phyloP scores from a whole-genome alignment of 2,888 invertebrate genomes.

The Drosophila gaucha region DNA sequence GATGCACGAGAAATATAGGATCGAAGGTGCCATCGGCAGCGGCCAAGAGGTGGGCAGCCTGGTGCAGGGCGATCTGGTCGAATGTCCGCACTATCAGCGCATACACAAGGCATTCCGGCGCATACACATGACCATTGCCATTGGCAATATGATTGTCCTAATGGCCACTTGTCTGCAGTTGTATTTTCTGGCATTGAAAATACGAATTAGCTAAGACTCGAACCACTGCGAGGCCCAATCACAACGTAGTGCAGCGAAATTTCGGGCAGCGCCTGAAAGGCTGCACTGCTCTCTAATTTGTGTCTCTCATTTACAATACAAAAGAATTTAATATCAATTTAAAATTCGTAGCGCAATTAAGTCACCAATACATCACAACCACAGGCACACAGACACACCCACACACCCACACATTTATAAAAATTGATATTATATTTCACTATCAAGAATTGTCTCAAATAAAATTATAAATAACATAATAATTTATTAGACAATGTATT shows the following conservation, averaged over 20 bases:
- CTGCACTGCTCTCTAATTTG: constrained; percentile 39
- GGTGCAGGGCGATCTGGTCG: constrained; percentile 89
- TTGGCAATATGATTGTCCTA: constrained; percentile 91
- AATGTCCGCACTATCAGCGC: constrained; percentile 92
- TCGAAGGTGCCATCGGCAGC: constrained; percentile 91
- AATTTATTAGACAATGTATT: constrained; percentile 43
- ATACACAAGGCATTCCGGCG: constrained; percentile 91
- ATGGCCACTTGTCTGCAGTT: constrained; percentile 89
- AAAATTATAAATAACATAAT: constrained; percentile 40
- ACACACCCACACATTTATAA: constrained; percentile 2
- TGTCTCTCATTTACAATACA: constrained; percentile 21
- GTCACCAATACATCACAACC: constrained; percentile 17
- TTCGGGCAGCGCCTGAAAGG: constrained; percentile 40
- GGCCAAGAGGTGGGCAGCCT: constrained; percentile 92
- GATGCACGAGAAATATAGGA: constrained; percentile 90
- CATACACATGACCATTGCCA: constrained; percentile 91
- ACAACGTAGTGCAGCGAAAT: constrained; percentile 6
- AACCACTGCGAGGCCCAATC: constrained; percentile 22
- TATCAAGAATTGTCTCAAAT: constrained; percentile 63
- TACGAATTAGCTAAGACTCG: constrained; percentile 81
- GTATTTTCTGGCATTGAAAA: constrained; percentile 87
- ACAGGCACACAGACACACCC: constrained; percentile 3
- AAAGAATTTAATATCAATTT: constrained; percentile 45
- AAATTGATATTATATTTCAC: constrained; percentile 49
- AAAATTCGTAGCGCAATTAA: constrained; percentile 27